phyloP scores from a whole-genome alignment of 2,113 vertebrate genomes.

The Tachuris rubrigastra region DNA sequence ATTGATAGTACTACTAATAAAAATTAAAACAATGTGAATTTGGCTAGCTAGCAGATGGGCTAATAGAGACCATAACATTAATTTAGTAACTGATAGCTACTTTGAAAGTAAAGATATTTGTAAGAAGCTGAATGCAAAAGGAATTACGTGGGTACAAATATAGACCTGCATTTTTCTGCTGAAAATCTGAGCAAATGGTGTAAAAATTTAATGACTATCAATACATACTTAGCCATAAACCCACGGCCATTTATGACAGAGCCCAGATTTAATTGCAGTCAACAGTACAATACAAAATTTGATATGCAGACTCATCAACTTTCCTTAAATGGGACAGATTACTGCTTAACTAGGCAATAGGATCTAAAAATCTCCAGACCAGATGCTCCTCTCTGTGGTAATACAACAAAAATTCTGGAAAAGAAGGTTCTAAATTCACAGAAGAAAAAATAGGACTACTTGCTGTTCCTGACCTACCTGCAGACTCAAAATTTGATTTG shows the following conservation, averaged over 20 bases:
- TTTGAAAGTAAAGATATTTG: background rate
- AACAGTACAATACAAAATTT: background rate
- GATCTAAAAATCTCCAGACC: background rate
- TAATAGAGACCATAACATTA: background rate
- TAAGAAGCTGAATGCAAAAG: background rate
- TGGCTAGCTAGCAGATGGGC: background rate
- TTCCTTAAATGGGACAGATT: background rate
- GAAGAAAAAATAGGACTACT: background rate
- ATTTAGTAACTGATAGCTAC: background rate
- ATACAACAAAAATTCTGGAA: background rate
- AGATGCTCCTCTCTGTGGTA: background rate
- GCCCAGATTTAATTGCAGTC: background rate
- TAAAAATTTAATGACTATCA: background rate
- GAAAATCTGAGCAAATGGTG: background rate
- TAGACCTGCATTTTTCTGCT: background rate
- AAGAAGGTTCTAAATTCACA: background rate
- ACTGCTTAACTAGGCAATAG: background rate
- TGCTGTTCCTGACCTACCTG: background rate
- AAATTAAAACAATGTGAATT: background rate
- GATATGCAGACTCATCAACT: background rate
- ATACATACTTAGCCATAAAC: background rate
- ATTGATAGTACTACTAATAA: background rate
- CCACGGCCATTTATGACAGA: background rate
- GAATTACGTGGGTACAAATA: background rate
- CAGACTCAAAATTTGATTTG: background rate